Conservation (phyloP, 2,113 vertebrate species). For the Cochlearius cochlearius region DNA sequence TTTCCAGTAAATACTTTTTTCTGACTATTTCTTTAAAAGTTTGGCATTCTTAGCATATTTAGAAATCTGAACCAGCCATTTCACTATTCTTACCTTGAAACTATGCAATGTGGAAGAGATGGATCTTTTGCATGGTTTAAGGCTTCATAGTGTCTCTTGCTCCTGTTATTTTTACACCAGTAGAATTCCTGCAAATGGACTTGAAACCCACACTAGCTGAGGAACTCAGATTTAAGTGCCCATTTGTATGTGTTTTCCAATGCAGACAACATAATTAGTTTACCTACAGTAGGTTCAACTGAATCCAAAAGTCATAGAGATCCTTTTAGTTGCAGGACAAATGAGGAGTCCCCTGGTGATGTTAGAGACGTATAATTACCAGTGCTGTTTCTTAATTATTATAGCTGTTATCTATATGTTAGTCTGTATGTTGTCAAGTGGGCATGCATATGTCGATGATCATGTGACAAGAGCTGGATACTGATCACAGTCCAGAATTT, state of each 20-base stretch:
- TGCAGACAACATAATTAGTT: background rate
- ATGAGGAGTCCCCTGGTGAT: background rate
- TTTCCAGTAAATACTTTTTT: background rate
- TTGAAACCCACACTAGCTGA: background rate
- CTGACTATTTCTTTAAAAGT: background rate
- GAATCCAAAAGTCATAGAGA: background rate
- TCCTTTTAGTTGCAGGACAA: background rate
- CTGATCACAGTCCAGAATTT: background rate
- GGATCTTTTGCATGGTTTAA: background rate
- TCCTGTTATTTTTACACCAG: background rate
- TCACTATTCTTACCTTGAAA: background rate
- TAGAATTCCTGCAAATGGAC: background rate
- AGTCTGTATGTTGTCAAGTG: background rate
- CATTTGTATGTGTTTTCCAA: background rate
- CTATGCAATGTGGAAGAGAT: background rate
- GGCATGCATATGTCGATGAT: accelerated
- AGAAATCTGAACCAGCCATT: background rate
- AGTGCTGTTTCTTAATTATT: background rate
- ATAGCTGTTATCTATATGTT: background rate
- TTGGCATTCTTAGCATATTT: background rate
- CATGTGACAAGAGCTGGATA: background rate
- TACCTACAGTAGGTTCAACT: background rate
- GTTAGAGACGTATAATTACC: background rate
- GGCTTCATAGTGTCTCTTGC: background rate
- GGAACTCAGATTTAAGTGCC: no score